phyloP scores from a whole-genome alignment of 2,113 vertebrate species.

The Natator depressus region DNA sequence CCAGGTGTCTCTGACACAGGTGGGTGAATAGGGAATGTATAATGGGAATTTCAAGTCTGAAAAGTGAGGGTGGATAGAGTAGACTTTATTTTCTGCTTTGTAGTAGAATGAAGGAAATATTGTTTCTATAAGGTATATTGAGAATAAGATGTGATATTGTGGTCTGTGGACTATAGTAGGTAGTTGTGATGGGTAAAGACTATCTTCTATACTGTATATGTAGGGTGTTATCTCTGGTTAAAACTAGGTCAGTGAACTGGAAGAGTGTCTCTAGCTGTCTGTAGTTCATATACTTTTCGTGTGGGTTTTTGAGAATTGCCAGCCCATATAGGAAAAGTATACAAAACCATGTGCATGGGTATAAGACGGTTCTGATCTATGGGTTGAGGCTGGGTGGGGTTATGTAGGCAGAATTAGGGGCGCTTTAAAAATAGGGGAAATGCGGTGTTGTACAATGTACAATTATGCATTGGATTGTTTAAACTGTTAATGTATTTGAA shows the following conservation, averaged over 20 bases:
- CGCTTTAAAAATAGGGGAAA: background rate
- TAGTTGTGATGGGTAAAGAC: background rate
- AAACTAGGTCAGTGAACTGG: background rate
- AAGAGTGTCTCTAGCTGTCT: background rate
- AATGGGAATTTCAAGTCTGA: background rate
- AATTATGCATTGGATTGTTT: background rate
- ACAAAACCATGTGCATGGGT: too few relatives aligned
- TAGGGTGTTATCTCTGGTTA: background rate
- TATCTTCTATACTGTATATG: background rate
- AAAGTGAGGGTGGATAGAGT: background rate
- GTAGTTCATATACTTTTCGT: background rate
- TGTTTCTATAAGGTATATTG: background rate
- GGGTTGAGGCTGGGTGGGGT: background rate
- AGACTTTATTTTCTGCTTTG: background rate
- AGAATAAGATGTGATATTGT: background rate
- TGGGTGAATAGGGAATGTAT: background rate
- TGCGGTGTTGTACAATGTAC: background rate
- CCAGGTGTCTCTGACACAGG: background rate
- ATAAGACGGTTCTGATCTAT: background rate
- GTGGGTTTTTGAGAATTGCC: background rate
- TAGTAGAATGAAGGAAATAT: background rate
- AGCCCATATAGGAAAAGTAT: background rate
- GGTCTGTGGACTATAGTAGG: background rate
- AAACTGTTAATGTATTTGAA: background rate
- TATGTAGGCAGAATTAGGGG: background rate